Base-by-base conservation (phyloP, 2,113 vertebrate genomes). In the Zosterops pallidus region DNA sequence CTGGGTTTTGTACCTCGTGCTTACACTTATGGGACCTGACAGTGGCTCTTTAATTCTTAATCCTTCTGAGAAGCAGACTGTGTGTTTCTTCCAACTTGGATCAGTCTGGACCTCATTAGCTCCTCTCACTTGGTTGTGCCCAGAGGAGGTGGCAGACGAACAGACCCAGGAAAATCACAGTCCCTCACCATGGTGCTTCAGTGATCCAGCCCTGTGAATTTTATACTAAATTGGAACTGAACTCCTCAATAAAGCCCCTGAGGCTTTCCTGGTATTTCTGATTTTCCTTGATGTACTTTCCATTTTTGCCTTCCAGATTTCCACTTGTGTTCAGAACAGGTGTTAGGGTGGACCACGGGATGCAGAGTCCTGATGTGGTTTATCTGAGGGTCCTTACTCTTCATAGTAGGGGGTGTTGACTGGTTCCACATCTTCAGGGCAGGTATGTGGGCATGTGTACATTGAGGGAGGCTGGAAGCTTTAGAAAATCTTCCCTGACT, bases 11-110 rank as follows among this genome's bases (percentile, higher is more conserved):
- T 94, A 92, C 83, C 79, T 92, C 2, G 2, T 92, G 94, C 64
- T 94, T 93, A 78, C 65, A 79, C 77, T 90, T 97, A 94, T 60
- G 62, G 72, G 86, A 96, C 90, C 60, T 95, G 95, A 95, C 86
- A 96, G 86, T 89, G 88, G 80, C 76, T 88, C 60, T 96, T 93
- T 86, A 96, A 93, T 95, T 94, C 92, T 81, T 94, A 96, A 93
- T 92, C 88, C 88, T 83, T 93, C 64, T 90, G 81, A 96, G 92
- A 86, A 90, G 79, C 92, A 95, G 90, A 72, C 90, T 88, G 68
- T 79, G 67, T 91, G 55, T 70, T 90, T 83, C 83, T 94, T 97
- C 94, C 94, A 93, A 6, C 49, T 84, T 17, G 2, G 68, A 86
- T 94, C 93, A 64, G 72, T 39, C 83, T 94, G 83, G 93, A 29